A percentile compares a stretch with the other conserved stretches of the same genome.
Evolutionary conservation across 2,797 vertebrate species (phyloP).

Genomic region (Mus caroli): DNA sequence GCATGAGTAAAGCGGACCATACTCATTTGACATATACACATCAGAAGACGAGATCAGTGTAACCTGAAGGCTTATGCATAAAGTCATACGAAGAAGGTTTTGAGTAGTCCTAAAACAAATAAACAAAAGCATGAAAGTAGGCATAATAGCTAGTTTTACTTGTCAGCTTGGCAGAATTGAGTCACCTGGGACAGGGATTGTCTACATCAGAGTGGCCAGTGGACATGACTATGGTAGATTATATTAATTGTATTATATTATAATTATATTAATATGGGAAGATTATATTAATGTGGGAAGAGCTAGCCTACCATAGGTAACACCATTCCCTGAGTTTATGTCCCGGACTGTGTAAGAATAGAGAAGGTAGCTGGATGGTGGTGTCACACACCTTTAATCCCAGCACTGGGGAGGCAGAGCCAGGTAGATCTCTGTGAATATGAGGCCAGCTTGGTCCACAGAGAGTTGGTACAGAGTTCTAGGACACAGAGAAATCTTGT

Average conservation of each 20-base stretch:
- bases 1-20: background rate
- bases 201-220: background rate
- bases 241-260: too few species aligned
- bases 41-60: background rate
- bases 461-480: too few species aligned
- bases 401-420: background rate
- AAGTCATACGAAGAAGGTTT: slow-evolving; percentile 26
- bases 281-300: background rate
- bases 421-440: background rate
- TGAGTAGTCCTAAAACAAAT: background rate
- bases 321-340: background rate
- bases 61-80: background rate
- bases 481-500: background rate
- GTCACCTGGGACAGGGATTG: background rate
- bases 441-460: background rate
- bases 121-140: background rate
- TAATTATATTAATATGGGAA: too few species aligned
- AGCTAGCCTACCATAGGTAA: background rate
- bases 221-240: background rate
- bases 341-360: background rate
- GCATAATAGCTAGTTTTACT: background rate
- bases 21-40: background rate
- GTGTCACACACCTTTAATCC: background rate
- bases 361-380: background rate
- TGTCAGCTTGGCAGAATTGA: background rate